Base-by-base conservation (phyloP, 53 echinoderm and acorn worm species). In the Holothuria scabra region DNA sequence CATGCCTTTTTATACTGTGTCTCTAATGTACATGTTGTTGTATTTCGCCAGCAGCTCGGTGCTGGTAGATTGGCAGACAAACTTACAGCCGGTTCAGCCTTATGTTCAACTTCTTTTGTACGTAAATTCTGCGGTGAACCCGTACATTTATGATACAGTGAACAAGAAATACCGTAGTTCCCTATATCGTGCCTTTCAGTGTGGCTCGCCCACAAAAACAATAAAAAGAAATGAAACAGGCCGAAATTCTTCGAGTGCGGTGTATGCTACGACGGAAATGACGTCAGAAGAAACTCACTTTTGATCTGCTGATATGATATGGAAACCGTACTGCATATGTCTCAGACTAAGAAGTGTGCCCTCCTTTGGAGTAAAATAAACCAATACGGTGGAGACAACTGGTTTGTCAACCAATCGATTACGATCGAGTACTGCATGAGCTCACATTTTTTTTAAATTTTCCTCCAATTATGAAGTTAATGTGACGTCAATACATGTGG, bases 101-200 rank as follows among this genome's bases (percentile, higher is more conserved):
- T 61, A 63, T 29, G 18, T 64, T 28, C 82, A 81, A 35, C 65
- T 81, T 22, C 24, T 81, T 3, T 19, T 81, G 25, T 81, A 81
- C 20, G 65, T 81, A 11, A 81, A 81, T 41, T 81, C 82, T 8
- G 64, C 82, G 2, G 65, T 81, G 46, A 81, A 81, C 46, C 82
- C 82, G 12, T 63, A 63, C 25, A 23, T 81, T 12, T 81, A 81
- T 64, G 60, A 81, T 24, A 46, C 48, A 20, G 82, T 81, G 9
- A 81, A 81, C 29, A 61, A 49, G 64, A 64, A 44, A 18, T 81
- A 81, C 64, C 38, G 82, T 11, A 34, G 46, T 14, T 61, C 82
- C 5, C 23, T 81, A 11, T 64, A 23, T 22, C 32, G 44, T 7
- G 71, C 71, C 18, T 52, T 52, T 14, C 16, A 18, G 3, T 52